Conservation (phyloP, 2,113 vertebrate genomes). For the Papio anubis region DNA sequence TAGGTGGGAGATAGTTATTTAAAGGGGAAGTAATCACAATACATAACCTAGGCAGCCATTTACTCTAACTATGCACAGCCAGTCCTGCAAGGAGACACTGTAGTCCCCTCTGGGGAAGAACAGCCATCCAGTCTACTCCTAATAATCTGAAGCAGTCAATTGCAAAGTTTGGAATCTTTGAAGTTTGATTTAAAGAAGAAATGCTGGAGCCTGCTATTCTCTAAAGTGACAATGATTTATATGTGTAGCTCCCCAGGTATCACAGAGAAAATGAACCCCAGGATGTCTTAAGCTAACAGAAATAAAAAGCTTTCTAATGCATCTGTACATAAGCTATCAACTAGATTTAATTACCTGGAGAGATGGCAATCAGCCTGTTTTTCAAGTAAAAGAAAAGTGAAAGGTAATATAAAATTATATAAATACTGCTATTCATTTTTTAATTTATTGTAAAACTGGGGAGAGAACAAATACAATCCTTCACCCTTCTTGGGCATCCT, state of each 20-base stretch:
- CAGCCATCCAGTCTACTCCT: background rate
- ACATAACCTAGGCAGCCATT: background rate
- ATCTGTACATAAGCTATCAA: constrained; percentile 42
- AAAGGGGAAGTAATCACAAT: background rate
- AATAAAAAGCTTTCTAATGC: constrained; percentile 59
- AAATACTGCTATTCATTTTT: constrained; percentile 76
- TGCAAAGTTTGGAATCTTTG: background rate
- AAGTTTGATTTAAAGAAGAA: constrained; percentile 9
- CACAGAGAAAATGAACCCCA: constrained; percentile 65
- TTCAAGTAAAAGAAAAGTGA: constrained; percentile 73
- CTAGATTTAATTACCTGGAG: constrained; percentile 73
- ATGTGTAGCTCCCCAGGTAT: constrained; percentile 22
- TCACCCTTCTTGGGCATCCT: constrained; percentile 63
- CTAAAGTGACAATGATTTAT: constrained; percentile 32
- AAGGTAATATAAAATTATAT: constrained; percentile 78
- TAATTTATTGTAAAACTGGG: constrained; percentile 70
- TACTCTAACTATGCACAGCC: background rate
- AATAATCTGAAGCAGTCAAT: background rate
- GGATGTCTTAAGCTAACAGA: constrained; percentile 61
- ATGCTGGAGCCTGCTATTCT: constrained; percentile 21
- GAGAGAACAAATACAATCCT: constrained; percentile 56
- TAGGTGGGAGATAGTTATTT: background rate
- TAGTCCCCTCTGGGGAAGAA: background rate
- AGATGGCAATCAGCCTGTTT: constrained; percentile 76
- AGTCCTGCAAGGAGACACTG: background rate